Conservation (phyloP, 2,113 vertebrate genomes). For the Alouatta palliata region DNA sequence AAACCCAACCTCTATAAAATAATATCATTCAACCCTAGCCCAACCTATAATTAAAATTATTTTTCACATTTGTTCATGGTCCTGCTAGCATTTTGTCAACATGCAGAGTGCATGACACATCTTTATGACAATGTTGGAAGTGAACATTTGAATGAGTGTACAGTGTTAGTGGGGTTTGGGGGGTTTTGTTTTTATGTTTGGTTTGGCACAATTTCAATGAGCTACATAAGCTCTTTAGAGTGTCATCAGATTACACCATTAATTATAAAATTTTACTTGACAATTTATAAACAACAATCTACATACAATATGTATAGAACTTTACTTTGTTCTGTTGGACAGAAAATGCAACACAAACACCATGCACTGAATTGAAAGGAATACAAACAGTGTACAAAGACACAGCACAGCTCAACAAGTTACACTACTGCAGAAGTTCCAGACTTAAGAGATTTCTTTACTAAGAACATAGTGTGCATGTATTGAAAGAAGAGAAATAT, state of each 20-base stretch:
- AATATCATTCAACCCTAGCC: background rate
- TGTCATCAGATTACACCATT: background rate
- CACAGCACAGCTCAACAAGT: constrained; percentile 55
- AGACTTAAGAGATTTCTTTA: constrained; percentile 42
- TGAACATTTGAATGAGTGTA: background rate
- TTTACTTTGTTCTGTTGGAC: constrained; percentile 47
- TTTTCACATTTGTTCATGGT: background rate
- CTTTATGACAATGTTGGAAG: constrained; percentile 23
- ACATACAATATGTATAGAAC: background rate
- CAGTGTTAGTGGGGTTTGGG: background rate
- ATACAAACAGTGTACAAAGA: constrained; percentile 55
- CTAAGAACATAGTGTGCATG: background rate
- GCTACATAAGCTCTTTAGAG: background rate
- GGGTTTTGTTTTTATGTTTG: background rate
- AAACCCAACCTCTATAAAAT: background rate
- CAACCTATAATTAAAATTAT: constrained; percentile 11
- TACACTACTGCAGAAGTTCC: constrained; percentile 27
- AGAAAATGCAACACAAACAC: constrained; percentile 68
- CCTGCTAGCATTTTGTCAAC: constrained; percentile 25
- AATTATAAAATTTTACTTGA: constrained; percentile 21
- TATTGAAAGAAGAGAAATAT: background rate
- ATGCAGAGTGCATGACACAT: constrained; percentile 56
- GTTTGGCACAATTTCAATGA: constrained; percentile 13
- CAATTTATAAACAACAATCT: constrained; percentile 45
- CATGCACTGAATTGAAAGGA: constrained; percentile 40